These are phyloP conservation scores for Ameiurus melas DNA, from an alignment of 2,113 vertebrate species.

Conservation along the genomic window DNA sequence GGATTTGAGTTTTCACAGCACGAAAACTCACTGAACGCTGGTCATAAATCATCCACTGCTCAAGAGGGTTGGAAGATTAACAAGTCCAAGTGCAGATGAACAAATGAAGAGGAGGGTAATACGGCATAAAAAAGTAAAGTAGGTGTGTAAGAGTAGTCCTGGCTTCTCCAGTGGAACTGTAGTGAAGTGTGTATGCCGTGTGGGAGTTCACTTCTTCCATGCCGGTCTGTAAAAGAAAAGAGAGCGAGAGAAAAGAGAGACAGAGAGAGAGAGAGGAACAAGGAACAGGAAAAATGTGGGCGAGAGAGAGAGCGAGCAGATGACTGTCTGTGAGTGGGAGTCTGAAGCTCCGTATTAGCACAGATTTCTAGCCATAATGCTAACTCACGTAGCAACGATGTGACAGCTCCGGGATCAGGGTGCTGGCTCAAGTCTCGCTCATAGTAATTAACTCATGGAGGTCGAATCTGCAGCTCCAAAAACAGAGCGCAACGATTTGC, in stretches of 20 bases:
- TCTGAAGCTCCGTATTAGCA: constrained; percentile 40
- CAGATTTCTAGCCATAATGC: constrained; percentile 35
- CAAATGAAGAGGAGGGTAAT: constrained; percentile 13
- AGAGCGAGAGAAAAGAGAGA: background rate
- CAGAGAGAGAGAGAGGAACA: constrained; percentile 24
- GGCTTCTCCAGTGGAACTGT: constrained; percentile 23
- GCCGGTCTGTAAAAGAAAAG: background rate
- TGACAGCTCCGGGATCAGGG: constrained; percentile 48
- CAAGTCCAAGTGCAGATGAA: background rate
- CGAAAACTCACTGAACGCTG: background rate
- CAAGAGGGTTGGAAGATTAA: background rate
- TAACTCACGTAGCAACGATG: constrained; percentile 35
- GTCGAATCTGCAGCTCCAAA: constrained; percentile 33
- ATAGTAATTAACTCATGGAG: constrained; percentile 51
- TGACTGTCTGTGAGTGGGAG: constrained; percentile 53
- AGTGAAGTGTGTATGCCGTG: constrained; percentile 18
- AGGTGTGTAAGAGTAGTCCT: constrained; percentile 25
- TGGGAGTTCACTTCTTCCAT: constrained; percentile 9
- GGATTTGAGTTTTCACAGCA: background rate
- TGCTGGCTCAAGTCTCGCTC: constrained; percentile 31
- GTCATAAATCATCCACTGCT: constrained; percentile 30
- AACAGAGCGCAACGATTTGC: too few relatives aligned
- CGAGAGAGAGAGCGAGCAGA: constrained; percentile 39
- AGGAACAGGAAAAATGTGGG: background rate
- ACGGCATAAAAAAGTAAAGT: constrained; percentile 7